Evolutionary conservation across 2,113 vertebrate species (phyloP).

Genomic region (Sebastes fasciatus): DNA sequence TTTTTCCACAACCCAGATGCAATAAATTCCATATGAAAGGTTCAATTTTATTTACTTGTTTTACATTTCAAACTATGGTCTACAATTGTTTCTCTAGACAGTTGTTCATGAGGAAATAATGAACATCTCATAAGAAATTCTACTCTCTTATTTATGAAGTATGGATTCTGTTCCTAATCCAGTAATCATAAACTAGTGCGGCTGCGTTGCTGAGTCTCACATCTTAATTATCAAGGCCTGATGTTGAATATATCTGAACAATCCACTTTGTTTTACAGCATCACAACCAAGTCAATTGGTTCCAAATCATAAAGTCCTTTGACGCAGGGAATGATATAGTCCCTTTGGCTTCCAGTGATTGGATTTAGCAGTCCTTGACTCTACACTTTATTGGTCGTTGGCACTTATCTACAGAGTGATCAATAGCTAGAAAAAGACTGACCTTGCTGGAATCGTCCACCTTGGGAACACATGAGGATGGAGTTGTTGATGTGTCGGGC

Average conservation of each 20-base stretch:
- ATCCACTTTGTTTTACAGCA: conserved; percentile 74
- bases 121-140: conserved; percentile 37
- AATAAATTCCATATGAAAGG: not conserved
- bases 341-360: conserved; percentile 64
- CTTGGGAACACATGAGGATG: conserved; percentile 25
- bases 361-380: conserved; percentile 77
- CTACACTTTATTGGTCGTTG: conserved; percentile 69
- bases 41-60: conserved; percentile 26
- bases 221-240: conserved; percentile 57
- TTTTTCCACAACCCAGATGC: not conserved
- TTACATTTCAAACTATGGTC: conserved; percentile 27
- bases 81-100: conserved; percentile 10
- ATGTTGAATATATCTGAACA: conserved; percentile 63
- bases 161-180: conserved; percentile 40
- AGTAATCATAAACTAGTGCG: conserved; percentile 48
- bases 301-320: conserved; percentile 80
- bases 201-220: conserved; percentile 46
- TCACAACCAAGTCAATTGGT: conserved; percentile 71
- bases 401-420: conserved; percentile 68
- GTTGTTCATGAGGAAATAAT: conserved; percentile 31
- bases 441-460: conserved; percentile 69
- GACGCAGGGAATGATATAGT: conserved; percentile 64
- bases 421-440: conserved; percentile 69
- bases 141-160: conserved; percentile 47
- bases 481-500: conserved; percentile 28